Evolutionary conservation across 2,797 vertebrate genomes (phyloP).

Genomic region (Coregonus suidteri): DNA sequence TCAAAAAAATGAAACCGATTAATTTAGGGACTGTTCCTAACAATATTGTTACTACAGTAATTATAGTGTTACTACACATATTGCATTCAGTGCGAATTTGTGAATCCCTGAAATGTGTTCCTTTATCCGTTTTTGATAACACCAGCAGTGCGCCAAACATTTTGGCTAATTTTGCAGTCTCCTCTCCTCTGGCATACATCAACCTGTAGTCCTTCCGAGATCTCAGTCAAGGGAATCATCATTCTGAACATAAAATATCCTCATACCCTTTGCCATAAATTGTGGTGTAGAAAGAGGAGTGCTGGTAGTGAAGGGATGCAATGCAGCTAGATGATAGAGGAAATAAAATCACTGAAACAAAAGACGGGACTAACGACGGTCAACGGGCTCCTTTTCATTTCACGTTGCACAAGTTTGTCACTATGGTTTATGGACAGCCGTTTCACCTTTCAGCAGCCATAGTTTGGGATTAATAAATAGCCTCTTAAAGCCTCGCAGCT

Average conservation of each 20-base stretch:
- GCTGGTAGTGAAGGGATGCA: slow-evolving; percentile 46
- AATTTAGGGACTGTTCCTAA: too few relatives aligned
- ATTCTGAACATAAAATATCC: slow-evolving; percentile 60
- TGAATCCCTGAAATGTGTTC: slow-evolving; percentile 26
- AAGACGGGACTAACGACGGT: slow-evolving; percentile 36
- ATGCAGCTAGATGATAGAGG: slow-evolving; percentile 53
- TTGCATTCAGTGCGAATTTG: not conserved
- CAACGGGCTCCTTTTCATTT: slow-evolving; percentile 27
- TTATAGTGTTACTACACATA: too few relatives aligned
- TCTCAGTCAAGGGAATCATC: slow-evolving; percentile 63
- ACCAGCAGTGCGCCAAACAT: slow-evolving; percentile 44
- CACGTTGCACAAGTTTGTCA: slow-evolving; percentile 57
- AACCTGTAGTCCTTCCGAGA: slow-evolving; percentile 64
- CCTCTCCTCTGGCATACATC: slow-evolving; percentile 9
- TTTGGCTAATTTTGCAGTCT: slow-evolving; percentile 13
- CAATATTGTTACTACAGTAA: too few relatives aligned
- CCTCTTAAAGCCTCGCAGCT: slow-evolving; percentile 66
- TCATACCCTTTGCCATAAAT: slow-evolving; percentile 48
- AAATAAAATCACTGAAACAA: slow-evolving; percentile 63
- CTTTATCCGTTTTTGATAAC: slow-evolving; percentile 17
- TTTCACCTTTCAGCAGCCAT: slow-evolving; percentile 69
- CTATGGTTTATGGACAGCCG: slow-evolving; percentile 67
- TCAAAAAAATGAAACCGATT: too few relatives aligned
- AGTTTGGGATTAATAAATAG: slow-evolving; percentile 65
- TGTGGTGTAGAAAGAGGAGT: slow-evolving; percentile 46